Evolutionary conservation across 2,797 vertebrate species (phyloP).

Genomic region (Mus minutoides): DNA sequence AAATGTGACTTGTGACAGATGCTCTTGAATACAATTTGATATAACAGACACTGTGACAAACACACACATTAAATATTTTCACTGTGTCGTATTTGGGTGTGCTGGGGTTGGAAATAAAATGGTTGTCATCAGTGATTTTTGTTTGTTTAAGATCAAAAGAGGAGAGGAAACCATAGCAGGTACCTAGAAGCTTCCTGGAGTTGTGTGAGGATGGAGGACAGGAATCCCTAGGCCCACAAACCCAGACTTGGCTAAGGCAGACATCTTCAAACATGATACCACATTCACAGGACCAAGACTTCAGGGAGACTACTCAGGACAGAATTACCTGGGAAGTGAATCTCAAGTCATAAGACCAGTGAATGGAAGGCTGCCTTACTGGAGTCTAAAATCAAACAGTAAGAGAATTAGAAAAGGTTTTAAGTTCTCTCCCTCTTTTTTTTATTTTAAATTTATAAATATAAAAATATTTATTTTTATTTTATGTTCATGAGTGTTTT

Average conservation of each 20-base stretch:
- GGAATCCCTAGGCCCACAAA: neutral
- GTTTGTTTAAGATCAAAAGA: conserved; percentile 32
- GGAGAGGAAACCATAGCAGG: neutral
- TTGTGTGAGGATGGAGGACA: neutral
- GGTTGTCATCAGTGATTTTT: conserved; percentile 14
- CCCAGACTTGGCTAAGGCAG: neutral
- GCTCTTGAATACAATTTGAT: conserved; percentile 21
- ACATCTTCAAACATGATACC: neutral
- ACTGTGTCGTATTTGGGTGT: conserved; percentile 8
- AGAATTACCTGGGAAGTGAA: neutral
- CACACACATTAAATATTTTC: conserved; percentile 63
- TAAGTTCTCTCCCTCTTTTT: neutral
- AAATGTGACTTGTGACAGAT: conserved; percentile 53
- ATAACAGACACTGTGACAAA: conserved; percentile 33
- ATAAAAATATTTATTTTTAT: neutral
- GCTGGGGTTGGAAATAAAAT: conserved; percentile 51
- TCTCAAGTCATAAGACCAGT: neutral
- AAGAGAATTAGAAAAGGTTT: conserved; percentile 10
- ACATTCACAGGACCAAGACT: neutral
- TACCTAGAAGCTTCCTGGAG: neutral
- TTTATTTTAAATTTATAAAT: neutral
- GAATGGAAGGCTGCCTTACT: neutral
- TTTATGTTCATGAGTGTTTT: neutral
- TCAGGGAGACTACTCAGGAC: neutral
- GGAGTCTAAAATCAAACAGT: neutral